Evolutionary conservation across 2,113 vertebrate genomes (phyloP), one percentile per base, ranked within the genome.

Genomic region (Eudyptes chrysolophus): DNA sequence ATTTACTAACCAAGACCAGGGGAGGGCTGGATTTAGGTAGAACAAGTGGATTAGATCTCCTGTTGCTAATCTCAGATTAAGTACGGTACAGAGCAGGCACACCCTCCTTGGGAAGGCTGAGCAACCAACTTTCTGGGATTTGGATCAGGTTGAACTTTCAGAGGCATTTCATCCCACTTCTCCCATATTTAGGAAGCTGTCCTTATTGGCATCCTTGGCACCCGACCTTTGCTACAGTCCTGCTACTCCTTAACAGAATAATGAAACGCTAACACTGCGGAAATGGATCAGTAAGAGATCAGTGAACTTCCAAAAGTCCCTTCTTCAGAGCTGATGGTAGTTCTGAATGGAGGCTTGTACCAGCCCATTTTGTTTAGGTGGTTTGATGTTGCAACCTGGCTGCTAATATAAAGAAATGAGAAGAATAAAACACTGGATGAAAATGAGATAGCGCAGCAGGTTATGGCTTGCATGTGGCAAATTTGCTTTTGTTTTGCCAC

Each of bases 401-500:
- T 96, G 91, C 81, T 95, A 94, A 88, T 62, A 81, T 60, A 97
- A 96, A 97, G 92, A 94, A 89, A 96, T 55, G 4, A 93, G 66
- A 88, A 77, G 65, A 92, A 84, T 65, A 90, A 94, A 96, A 94
- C 29, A 58, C 54, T 64, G 95, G 74, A 96, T 96, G 96, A 83
- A 96, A 96, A 96, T 84, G 92, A 95, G 97, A 95, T 95, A 95
- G 78, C 17, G 8, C n/a, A 93, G 89, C 96, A 97, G 66, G 96
- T 95, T 92, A 93, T 55, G 51, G 89, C 95, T 95, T 97, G 97
- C 87, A 83, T 94, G 70, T 80, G 78, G 87, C 84, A 89, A 94
- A 83, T 89, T 80, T 29, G 20, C 84, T 89, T 96, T 96, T 87
- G 91, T 85, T 97, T 90, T 90, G 66, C 84, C 71, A 82, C 95